Evolutionary conservation across 1,140 invertebrate genomes (phyloP).

Genomic region (Melipona quadrifasciata): DNA sequence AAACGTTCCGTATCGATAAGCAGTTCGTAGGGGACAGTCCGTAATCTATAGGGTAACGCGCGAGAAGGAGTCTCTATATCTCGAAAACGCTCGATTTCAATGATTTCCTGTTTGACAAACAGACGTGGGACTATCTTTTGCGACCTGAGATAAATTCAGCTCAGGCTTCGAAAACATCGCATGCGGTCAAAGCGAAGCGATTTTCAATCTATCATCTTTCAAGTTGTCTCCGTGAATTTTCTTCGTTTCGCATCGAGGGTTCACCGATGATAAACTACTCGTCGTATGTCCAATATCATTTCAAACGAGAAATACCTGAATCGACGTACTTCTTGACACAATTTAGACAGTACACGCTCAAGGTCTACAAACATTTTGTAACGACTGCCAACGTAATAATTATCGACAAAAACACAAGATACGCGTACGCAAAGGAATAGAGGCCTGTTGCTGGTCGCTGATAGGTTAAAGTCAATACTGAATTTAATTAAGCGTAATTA

Average conservation of each 20-base stretch:
- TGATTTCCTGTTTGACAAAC: neutral
- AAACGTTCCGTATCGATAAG: neutral
- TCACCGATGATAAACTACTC: too few species aligned
- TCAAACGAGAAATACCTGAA: too few species aligned
- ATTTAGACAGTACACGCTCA: too few species aligned
- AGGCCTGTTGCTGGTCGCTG: neutral
- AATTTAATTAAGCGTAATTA: constrained; percentile 6
- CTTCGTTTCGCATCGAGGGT: too few species aligned
- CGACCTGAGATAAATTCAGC: neutral
- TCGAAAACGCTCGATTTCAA: neutral
- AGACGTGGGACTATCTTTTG: neutral
- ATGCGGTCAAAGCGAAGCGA: neutral
- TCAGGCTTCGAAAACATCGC: neutral
- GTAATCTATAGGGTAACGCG: neutral
- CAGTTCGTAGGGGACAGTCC: neutral
- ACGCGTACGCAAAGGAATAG: neutral
- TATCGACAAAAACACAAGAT: too few species aligned
- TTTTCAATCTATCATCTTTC: neutral
- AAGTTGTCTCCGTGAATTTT: too few species aligned
- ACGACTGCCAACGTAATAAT: neutral
- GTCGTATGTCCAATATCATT: too few species aligned
- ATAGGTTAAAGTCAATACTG: neutral
- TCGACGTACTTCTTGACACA: too few species aligned
- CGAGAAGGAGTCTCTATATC: neutral
- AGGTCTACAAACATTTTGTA: too few species aligned